phyloP scores from a whole-genome alignment of 2,113 vertebrate genomes.

The Ceyx melanurus region DNA sequence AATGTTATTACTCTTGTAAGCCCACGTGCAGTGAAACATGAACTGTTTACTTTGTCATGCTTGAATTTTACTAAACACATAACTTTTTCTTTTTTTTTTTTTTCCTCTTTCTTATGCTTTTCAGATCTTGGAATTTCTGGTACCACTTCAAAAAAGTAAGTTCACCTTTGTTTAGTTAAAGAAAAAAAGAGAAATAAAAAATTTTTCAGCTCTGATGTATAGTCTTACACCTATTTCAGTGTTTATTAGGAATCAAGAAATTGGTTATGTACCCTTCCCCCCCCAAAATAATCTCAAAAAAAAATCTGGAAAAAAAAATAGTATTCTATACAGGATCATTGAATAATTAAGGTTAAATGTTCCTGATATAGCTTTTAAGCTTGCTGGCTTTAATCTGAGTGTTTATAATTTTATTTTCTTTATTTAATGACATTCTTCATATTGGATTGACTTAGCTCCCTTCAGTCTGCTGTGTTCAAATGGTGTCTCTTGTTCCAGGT shows the following conservation, averaged over 20 bases:
- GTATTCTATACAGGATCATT: background rate
- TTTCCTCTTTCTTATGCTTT: background rate
- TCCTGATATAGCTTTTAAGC: background rate
- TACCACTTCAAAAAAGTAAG: constrained; percentile 93
- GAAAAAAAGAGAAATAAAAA: background rate
- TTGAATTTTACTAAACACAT: background rate
- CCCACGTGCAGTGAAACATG: background rate
- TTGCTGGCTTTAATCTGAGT: background rate
- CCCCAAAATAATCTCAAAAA: background rate
- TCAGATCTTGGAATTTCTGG: constrained; percentile 93
- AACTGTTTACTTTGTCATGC: background rate
- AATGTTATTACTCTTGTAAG: background rate
- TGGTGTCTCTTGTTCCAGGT: background rate
- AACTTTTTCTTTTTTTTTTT: background rate
- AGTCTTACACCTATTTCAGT: background rate
- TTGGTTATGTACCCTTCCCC: background rate
- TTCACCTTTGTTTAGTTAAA: background rate
- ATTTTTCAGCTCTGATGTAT: background rate
- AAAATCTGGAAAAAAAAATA: background rate
- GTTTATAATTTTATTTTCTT: background rate
- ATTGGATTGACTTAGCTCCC: background rate
- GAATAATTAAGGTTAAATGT: background rate
- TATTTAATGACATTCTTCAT: background rate
- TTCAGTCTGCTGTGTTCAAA: background rate
- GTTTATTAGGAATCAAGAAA: background rate